phyloP scores from a whole-genome alignment of 2,113 vertebrate species.

The Aramus guarauna region DNA sequence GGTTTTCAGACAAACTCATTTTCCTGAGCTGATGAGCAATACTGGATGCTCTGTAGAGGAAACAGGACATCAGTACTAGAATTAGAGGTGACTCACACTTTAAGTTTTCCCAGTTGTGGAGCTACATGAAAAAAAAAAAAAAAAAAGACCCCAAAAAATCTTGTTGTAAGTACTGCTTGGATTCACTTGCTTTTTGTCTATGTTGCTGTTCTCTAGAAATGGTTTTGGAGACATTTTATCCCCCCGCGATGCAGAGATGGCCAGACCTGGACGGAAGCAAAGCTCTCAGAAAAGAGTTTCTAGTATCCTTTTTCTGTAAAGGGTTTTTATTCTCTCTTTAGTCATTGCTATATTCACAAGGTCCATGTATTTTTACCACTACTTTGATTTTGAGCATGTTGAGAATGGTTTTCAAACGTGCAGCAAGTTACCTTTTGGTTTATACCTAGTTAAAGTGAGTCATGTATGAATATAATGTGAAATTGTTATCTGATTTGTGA shows the following conservation, averaged over 20 bases:
- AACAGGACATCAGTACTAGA: neutral
- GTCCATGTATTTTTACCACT: neutral
- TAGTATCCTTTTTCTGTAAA: conserved; percentile 82
- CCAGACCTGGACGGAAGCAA: conserved; percentile 75
- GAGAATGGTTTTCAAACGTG: neutral
- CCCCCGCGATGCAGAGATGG: conserved; percentile 74
- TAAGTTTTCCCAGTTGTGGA: neutral
- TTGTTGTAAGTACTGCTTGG: neutral
- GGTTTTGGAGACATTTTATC: conserved; percentile 62
- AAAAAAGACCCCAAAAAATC: neutral
- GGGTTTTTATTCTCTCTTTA: neutral
- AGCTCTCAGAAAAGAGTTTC: conserved; percentile 80
- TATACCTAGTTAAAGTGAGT: neutral
- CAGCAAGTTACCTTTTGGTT: neutral
- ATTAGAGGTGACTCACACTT: neutral
- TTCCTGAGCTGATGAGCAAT: neutral
- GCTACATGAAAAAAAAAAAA: neutral
- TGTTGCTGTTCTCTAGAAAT: conserved; percentile 53
- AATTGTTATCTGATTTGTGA: neutral
- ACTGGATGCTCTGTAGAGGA: neutral
- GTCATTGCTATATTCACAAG: neutral
- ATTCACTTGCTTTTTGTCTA: neutral
- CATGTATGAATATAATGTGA: neutral
- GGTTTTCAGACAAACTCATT: neutral
- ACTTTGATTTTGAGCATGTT: neutral